Conservation (phyloP, 2,797 vertebrate species). For the Adrianichthys oophorus region DNA sequence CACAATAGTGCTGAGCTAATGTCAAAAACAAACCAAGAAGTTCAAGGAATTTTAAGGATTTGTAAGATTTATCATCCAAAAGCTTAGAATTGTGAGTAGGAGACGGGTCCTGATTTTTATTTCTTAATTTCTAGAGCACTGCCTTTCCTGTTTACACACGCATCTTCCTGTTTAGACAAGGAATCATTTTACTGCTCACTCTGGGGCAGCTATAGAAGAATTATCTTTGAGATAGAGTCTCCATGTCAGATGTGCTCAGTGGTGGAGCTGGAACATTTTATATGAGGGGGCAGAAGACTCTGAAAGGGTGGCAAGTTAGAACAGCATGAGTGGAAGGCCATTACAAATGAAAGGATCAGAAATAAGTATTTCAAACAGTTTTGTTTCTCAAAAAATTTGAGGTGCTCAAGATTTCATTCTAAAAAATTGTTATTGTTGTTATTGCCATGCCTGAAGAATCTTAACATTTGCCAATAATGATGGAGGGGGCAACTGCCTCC, state of each 20-base stretch:
- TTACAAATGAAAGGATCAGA: too few relatives aligned
- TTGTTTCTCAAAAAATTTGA: too few relatives aligned
- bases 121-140: slow-evolving; percentile 30
- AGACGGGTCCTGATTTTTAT: neutral
- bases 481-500: too few relatives aligned
- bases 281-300: neutral
- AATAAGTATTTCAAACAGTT: too few relatives aligned
- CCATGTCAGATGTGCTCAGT: neutral
- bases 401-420: too few relatives aligned
- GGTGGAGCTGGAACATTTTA: neutral
- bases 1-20: slow-evolving; percentile 2
- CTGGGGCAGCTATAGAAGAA: neutral
- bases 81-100: neutral
- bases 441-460: too few relatives aligned
- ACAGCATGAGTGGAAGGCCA: too few relatives aligned
- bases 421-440: too few relatives aligned
- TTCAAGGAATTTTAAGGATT: too few relatives aligned
- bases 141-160: slow-evolving; percentile 71
- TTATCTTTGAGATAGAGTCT: slow-evolving; percentile 7
- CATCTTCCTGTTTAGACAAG: slow-evolving; percentile 42
- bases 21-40: neutral
- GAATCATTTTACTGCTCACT: slow-evolving; percentile 9
- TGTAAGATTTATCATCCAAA: too few relatives aligned
- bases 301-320: too few relatives aligned
- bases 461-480: too few relatives aligned